Conservation (phyloP, 2,113 vertebrate genomes). For the Tachysurus fulvidraco region DNA sequence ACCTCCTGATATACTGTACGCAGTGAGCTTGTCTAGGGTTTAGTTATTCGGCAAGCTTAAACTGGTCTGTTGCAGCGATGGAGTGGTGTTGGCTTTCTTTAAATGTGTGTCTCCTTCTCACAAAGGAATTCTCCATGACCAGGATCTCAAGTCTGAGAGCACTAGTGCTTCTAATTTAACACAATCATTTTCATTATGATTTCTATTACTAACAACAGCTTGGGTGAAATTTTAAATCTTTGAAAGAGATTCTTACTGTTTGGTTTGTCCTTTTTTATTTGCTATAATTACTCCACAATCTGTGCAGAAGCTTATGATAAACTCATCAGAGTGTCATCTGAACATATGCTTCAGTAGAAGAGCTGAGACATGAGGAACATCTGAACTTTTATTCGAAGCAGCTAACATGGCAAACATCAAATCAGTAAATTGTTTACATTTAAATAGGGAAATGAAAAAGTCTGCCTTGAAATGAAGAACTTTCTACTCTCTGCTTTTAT, state of each 20-base stretch:
- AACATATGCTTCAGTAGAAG: background rate
- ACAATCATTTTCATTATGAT: background rate
- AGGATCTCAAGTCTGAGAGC: background rate
- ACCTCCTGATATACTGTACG: background rate
- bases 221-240: background rate
- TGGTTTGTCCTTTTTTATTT: background rate
- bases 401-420: background rate
- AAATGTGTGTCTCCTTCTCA: background rate
- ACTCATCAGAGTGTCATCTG: background rate
- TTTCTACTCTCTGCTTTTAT: background rate
- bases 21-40: background rate
- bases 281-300: background rate
- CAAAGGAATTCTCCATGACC: background rate
- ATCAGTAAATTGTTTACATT: background rate
- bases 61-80: too few relatives aligned
- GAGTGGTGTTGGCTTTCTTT: background rate
- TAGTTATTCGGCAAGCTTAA: background rate
- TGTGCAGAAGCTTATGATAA: background rate
- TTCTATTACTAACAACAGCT: background rate
- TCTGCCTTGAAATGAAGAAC: background rate
- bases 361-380: background rate
- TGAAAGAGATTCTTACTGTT: background rate
- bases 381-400: background rate
- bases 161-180: background rate
- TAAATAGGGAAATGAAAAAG: background rate